Evolutionary conservation across 2,797 vertebrate species (phyloP), one percentile per base, ranked within the genome.

Genomic region (Melanotaenia boesemani): DNA sequence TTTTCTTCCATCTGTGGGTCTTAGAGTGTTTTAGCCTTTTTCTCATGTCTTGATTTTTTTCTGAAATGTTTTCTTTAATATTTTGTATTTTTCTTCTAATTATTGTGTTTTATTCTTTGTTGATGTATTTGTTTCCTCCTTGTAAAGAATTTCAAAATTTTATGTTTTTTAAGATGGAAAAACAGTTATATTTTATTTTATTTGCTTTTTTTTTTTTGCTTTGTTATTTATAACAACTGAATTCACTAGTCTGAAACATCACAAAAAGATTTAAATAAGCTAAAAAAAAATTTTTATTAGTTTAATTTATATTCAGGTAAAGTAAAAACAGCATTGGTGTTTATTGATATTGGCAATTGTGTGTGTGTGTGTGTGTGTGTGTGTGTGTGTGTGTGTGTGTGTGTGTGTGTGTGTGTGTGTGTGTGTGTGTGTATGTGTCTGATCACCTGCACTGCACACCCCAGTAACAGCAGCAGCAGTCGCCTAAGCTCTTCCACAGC

Each of bases 361-460:
- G 41, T 37, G 48, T 37, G 46, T 28, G 61, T 30, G 46, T 59
- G 77, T 54, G 12, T 24, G 55, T 24, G 37, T 46, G 44, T 26
- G 65, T 70, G 72, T 58, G 61, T 67, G 76, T 10, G 50, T 50
- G 41, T n/a, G 41, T 37, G 48, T 37, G 46, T 28, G 61, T 30
- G 46, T 59, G 77, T 54, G 12, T 24, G 41, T n/a, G 41, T 37
- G 48, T 37, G 46, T 28, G 61, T 30, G 46, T 59, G 77, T 54
- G 12, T 24, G 55, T 24, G 37, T 46, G 44, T 26, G 65, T 70
- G 72, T 58, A 61, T 67, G 76, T 10, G 50, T 50, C 63, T 59
- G 44, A 54, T 91, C 90, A 97, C 97, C 96, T 98, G 97, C 68
- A 98, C 97, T 0, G 97, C 96, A 66, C 96, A 96, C 70, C 97